Evolutionary conservation across 2,888 invertebrate species (phyloP).

Genomic region (Lissonota sp.): DNA sequence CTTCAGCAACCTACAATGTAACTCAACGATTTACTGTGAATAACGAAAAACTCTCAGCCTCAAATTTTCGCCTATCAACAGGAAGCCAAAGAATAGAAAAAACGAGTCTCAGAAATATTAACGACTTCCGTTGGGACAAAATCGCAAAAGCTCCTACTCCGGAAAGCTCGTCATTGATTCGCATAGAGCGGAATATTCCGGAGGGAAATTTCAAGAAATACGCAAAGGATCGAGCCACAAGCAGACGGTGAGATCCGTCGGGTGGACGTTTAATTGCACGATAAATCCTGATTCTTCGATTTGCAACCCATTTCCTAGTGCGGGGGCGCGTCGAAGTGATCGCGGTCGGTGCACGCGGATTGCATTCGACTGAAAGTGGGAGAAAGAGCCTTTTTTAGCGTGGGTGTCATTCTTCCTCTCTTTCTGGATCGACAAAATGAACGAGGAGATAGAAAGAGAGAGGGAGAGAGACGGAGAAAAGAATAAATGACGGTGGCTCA

Average conservation of each 20-base stretch:
- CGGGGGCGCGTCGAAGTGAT: constrained; percentile 80
- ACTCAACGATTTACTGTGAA: constrained; percentile 4
- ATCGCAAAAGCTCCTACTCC: no score
- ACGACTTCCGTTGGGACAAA: constrained; percentile 57
- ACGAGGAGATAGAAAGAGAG: constrained; percentile 8
- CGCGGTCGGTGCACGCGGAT: constrained; percentile 57
- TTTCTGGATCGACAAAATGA: constrained; percentile 2
- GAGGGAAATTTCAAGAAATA: constrained; percentile 28
- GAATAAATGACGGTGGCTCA: constrained; percentile 10
- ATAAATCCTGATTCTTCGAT: constrained; percentile 83
- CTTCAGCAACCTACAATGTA: constrained; percentile 30
- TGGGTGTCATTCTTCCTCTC: constrained; percentile 47
- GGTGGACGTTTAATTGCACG: constrained; percentile 81
- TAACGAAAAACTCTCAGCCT: not conserved
- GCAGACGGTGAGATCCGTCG: constrained; percentile 71
- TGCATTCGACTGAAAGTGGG: constrained; percentile 8
- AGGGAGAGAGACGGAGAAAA: not conserved
- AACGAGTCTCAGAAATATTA: constrained; percentile 20
- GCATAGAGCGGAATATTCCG: constrained; percentile 9
- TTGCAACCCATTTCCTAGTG: constrained; percentile 83
- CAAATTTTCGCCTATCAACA: not conserved
- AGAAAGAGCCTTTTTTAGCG: constrained; percentile 47
- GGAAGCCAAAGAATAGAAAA: no score
- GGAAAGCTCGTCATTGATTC: no score
- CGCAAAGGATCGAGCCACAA: constrained; percentile 32